These are phyloP conservation scores for Diplodus puntazzo DNA, from an alignment of 2,797 vertebrate genomes.

Conservation along the genomic window DNA sequence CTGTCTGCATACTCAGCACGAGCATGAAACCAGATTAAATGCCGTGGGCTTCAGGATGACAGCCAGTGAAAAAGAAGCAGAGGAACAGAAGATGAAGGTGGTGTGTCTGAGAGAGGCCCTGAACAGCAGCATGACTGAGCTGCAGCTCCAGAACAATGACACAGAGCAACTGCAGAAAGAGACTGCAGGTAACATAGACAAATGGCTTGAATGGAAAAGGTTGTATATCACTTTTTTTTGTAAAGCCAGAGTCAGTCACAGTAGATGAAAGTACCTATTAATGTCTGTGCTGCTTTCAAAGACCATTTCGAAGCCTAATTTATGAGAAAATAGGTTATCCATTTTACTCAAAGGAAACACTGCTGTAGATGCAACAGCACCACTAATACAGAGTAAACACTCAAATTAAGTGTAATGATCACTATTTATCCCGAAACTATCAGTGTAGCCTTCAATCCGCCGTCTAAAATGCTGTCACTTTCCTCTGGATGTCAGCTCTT, in stretches of 20 bases:
- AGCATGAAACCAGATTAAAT: constrained; percentile 25
- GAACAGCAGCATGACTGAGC: constrained; percentile 17
- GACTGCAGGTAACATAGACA: not conserved
- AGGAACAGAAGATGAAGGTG: constrained; percentile 12
- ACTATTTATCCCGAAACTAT: not conserved
- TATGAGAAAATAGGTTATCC: not conserved
- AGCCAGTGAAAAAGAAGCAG: not conserved
- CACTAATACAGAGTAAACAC: not conserved
- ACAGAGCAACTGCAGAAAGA: constrained; percentile 24
- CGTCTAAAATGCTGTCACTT: not conserved
- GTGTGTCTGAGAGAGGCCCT: not conserved
- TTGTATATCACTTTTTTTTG: constrained; percentile 6
- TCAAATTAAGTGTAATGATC: not conserved
- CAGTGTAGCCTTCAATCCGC: not conserved
- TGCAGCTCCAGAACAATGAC: constrained; percentile 29
- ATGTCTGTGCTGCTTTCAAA: constrained; percentile 1
- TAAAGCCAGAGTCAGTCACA: constrained; percentile 1
- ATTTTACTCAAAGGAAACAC: constrained; percentile 5
- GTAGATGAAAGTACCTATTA: constrained; percentile 8
- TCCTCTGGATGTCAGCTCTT: no score
- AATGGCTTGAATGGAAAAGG: not conserved
- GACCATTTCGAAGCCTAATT: not conserved
- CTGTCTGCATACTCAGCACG: not conserved
- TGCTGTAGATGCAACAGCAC: not conserved
- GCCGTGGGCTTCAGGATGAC: not conserved